Evolutionary conservation across 2,113 vertebrate genomes (phyloP).

Genomic region (Atherinomorus stipes): DNA sequence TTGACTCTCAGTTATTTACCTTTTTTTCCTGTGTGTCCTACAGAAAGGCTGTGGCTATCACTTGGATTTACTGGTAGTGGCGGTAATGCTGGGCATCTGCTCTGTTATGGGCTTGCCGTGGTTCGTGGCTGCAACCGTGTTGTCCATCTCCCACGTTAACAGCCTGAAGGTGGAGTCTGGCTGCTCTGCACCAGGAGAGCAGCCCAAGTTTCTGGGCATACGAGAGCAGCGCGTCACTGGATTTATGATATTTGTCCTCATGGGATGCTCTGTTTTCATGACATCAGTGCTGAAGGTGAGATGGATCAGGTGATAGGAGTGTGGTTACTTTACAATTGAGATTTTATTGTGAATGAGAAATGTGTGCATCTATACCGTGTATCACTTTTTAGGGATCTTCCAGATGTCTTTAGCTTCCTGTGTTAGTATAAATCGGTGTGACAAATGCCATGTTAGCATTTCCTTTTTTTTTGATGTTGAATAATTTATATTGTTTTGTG

Average conservation of each 20-base stretch:
- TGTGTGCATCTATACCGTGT: neutral
- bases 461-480: neutral
- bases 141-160: slow-evolving; percentile 97
- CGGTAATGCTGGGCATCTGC: slow-evolving; percentile 93
- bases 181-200: slow-evolving; percentile 95
- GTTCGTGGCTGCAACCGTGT: slow-evolving; percentile 96
- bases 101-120: slow-evolving; percentile 95
- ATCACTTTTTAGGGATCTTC: neutral
- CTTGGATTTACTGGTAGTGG: slow-evolving; percentile 91
- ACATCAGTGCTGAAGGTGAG: slow-evolving; percentile 93
- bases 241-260: slow-evolving; percentile 93
- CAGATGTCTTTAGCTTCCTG: neutral
- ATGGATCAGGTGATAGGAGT: neutral
- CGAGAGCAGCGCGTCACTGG: slow-evolving; percentile 94
- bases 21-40: slow-evolving; percentile 24
- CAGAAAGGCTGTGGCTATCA: slow-evolving; percentile 98
- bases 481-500: neutral
- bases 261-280: slow-evolving; percentile 97
- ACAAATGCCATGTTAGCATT: neutral
- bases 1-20: neutral
- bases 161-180: slow-evolving; percentile 96
- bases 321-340: neutral
- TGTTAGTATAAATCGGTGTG: neutral
- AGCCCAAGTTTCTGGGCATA: slow-evolving; percentile 95
- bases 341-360: neutral